phyloP scores from a whole-genome alignment of 2,797 vertebrate genomes.

The Mormyrops attenuatus region DNA sequence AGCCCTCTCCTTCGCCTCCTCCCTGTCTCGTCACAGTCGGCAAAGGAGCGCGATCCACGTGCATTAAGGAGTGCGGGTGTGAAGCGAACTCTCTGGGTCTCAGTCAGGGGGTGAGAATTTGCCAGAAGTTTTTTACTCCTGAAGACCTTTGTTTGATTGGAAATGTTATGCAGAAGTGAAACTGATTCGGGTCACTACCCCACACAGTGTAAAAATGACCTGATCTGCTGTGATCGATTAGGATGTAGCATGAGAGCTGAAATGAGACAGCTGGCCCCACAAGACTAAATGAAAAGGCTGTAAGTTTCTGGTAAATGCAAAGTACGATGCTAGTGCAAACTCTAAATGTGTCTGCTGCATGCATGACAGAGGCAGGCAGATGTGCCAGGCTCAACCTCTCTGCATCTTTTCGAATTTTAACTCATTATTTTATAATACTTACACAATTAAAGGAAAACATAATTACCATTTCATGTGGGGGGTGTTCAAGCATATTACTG shows the following conservation, averaged over 20 bases:
- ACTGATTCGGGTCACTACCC: neutral
- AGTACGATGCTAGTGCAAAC: neutral
- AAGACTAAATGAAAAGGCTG: neutral
- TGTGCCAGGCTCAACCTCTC: neutral
- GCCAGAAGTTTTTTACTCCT: neutral
- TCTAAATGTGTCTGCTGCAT: neutral
- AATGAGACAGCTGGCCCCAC: neutral
- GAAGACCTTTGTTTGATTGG: neutral
- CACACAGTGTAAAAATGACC: neutral
- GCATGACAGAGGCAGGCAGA: neutral
- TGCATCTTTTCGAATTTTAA: neutral
- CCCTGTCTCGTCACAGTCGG: neutral
- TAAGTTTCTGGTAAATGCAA: neutral
- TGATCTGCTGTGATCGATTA: neutral
- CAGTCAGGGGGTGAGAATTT: neutral
- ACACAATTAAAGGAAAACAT: neutral
- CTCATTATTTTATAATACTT: neutral
- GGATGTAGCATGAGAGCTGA: neutral
- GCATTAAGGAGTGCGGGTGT: neutral
- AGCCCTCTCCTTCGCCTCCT: slow-evolving; percentile 31
- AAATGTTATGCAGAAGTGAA: neutral
- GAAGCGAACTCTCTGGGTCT: neutral
- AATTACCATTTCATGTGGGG: neutral
- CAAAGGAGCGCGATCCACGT: neutral
- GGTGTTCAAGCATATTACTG: neutral